phyloP scores from a whole-genome alignment of 2,888 invertebrate genomes.

The Drosophila histrio region DNA sequence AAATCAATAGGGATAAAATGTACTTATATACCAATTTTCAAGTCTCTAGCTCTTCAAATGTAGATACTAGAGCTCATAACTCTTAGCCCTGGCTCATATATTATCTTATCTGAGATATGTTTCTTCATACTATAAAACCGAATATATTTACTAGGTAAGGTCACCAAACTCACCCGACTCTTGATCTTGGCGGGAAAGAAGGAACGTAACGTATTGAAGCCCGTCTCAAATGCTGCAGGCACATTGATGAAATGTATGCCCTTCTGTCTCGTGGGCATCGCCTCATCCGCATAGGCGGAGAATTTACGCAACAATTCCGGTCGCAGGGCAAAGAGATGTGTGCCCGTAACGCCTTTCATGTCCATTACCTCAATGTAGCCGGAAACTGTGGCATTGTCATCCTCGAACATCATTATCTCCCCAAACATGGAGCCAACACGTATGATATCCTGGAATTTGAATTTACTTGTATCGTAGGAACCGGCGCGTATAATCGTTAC shows the following conservation, averaged over 20 bases:
- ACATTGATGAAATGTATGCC: slow-evolving; percentile 87
- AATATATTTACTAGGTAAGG: neutral
- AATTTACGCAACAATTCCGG: slow-evolving; percentile 87
- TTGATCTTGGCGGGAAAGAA: slow-evolving; percentile 88
- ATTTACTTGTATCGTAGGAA: slow-evolving; percentile 85
- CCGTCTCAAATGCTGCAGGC: slow-evolving; percentile 86
- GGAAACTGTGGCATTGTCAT: slow-evolving; percentile 86
- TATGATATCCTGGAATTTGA: slow-evolving; percentile 85
- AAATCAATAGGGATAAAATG: too few species aligned
- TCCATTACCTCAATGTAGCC: slow-evolving; percentile 87
- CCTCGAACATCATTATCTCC: slow-evolving; percentile 87
- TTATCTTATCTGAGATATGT: too few species aligned
- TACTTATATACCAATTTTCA: too few species aligned
- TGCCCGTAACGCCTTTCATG: slow-evolving; percentile 85
- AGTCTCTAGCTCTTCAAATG: too few species aligned
- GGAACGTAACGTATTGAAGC: slow-evolving; percentile 86
- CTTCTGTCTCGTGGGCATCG: slow-evolving; percentile 87
- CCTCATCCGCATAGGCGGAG: slow-evolving; percentile 86
- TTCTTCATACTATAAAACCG: too few species aligned
- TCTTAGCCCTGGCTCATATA: too few species aligned
- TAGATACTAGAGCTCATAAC: too few species aligned
- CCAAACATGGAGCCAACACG: slow-evolving; percentile 87
- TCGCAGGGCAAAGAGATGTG: slow-evolving; percentile 86
- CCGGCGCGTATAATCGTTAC: slow-evolving; percentile 86
- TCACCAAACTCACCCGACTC: slow-evolving; percentile 85